Conservation (phyloP, 2,888 invertebrate species). For the Pyrrhosoma nymphula region DNA sequence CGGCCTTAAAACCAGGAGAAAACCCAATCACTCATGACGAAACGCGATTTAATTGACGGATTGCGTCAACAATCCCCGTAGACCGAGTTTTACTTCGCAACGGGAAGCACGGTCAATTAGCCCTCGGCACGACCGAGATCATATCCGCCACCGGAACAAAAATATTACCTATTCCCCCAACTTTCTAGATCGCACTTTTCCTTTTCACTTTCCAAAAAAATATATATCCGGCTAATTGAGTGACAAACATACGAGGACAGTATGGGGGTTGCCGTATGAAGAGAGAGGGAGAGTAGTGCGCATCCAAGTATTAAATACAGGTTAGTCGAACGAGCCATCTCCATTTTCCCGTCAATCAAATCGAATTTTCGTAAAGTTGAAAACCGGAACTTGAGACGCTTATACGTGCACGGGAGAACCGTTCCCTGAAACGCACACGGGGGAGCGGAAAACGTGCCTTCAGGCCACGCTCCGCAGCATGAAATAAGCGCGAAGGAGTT, state of each 20-base stretch:
- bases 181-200: neutral
- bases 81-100: neutral
- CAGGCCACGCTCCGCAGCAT: neutral
- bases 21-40: neutral
- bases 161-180: neutral
- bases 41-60: neutral
- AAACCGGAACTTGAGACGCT: neutral
- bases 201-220: constrained; percentile 17
- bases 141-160: neutral
- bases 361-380: neutral
- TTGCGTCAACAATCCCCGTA: neutral
- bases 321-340: constrained; percentile 24
- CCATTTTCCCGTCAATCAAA: neutral
- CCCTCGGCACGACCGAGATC: neutral
- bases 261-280: neutral
- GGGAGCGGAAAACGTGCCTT: constrained; percentile 11
- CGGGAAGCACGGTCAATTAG: neutral
- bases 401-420: neutral
- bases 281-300: neutral
- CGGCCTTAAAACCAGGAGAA: neutral
- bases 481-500: neutral
- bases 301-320: neutral
- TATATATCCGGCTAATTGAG: neutral
- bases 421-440: constrained; percentile 9
- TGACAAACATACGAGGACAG: neutral